These are phyloP conservation scores for Triplophysa bombifrons DNA, from an alignment of 2,797 vertebrate genomes.

Conservation along the genomic window DNA sequence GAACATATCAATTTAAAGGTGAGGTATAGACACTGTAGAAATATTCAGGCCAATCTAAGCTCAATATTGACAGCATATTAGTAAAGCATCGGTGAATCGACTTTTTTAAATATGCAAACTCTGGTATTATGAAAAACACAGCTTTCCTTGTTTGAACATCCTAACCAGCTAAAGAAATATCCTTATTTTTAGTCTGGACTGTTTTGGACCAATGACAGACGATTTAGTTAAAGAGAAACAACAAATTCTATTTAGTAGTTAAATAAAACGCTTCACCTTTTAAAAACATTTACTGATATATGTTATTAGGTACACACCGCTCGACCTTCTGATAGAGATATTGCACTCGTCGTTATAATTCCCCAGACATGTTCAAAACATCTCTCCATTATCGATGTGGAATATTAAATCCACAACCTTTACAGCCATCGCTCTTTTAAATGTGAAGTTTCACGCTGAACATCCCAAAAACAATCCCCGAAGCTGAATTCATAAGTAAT, in stretches of 20 bases:
- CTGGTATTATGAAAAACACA: not conserved
- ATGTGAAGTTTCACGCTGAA: slow-evolving; percentile 39
- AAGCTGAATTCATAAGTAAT: slow-evolving; percentile 40
- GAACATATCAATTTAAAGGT: not conserved
- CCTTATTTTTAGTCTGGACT: not conserved
- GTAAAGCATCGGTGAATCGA: not conserved
- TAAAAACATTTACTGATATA: not conserved
- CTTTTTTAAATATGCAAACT: not conserved
- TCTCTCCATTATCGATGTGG: not conserved
- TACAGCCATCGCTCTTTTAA: slow-evolving; percentile 46
- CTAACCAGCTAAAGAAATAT: not conserved
- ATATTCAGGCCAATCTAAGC: not conserved
- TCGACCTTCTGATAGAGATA: not conserved
- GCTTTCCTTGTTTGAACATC: not conserved
- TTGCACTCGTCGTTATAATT: not conserved
- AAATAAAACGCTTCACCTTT: not conserved
- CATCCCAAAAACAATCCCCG: slow-evolving; percentile 3
- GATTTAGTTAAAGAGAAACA: not conserved
- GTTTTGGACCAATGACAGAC: not conserved
- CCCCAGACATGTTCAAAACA: not conserved
- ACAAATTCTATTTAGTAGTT: not conserved
- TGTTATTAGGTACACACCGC: not conserved
- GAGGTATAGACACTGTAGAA: not conserved
- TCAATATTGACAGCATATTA: not conserved
- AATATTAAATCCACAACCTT: slow-evolving; percentile 1